Base-by-base conservation (phyloP, 1,140 invertebrate species). In the Sitophilus oryzae region DNA sequence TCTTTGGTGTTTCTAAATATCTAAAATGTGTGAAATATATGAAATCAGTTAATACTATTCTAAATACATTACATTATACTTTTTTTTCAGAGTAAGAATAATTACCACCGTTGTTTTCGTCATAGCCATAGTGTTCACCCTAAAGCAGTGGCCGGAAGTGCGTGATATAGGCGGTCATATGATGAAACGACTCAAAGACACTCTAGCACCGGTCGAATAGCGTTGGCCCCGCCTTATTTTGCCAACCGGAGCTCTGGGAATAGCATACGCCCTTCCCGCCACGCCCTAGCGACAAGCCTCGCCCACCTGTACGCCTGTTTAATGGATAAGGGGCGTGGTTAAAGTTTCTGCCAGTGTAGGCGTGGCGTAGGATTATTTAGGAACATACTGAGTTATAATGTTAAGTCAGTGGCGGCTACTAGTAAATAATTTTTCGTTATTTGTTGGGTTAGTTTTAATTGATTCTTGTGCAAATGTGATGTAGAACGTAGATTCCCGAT, bases 91-190 rank as follows among this genome's bases (percentile, higher is more conserved):
- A 77, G 82, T 91, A 55, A 84, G 90, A 64, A 87, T 92, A 67
- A 73, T 93, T 64, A 91, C 87, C 34, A 93, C 90, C 25, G 82
- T 83, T 60, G 70, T 89, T 47, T 82, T 89, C 56, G 82, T 92
- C 37, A 77, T 90, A 71, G 77, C 85, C 51, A 81, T 88, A 63
- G 81, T 91, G 58, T 85, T 92, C 77, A 82, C 91, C 55, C 78
- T 90, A 71, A 85, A 88, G 69, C 89, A 93, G 71, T 91, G 89
- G 88, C 89, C 89, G 25, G 90, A 93, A 73, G 81, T 91, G 47
- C 79, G 84, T 65, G 87, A 88, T 62, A 81, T 88, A 64, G 82
- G 82, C 25, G 78, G 80, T 62, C 82, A 83, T 61, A 73, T 84
- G 54, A 79, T 84, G 73, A 78, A 80, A 62, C 79, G 82, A 68